These are phyloP conservation scores for Epicauta chinensis DNA, from an alignment of 1,140 invertebrate species.

Conservation along the genomic window DNA sequence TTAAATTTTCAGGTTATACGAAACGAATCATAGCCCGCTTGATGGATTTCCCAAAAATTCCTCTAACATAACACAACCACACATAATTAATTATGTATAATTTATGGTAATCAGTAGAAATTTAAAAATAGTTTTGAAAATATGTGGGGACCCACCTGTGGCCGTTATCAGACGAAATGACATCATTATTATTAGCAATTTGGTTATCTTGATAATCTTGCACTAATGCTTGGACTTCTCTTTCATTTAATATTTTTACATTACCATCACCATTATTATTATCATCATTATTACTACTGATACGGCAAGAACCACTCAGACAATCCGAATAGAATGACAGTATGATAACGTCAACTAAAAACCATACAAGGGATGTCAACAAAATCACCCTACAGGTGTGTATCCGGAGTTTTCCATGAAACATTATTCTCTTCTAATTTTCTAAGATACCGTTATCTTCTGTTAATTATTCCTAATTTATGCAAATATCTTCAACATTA, in stretches of 20 bases:
- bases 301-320: conserved; percentile 61
- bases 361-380: conserved; percentile 92
- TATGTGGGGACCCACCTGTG: conserved; percentile 4
- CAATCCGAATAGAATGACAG: conserved; percentile 93
- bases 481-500: no score
- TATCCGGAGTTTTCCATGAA: conserved; percentile 79
- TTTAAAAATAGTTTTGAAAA: background rate
- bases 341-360: conserved; percentile 85
- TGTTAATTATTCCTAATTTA: no score
- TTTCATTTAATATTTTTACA: background rate
- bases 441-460: no score
- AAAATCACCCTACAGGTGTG: conserved; percentile 93
- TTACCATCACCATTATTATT: conserved; percentile 1
- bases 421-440: conserved; percentile 53
- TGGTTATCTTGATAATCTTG: background rate
- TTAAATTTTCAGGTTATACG: no score
- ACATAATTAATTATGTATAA: no score
- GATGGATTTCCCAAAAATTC: background rate
- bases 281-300: background rate
- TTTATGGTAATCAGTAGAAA: no score
- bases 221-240: background rate
- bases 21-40: no score
- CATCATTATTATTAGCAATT: background rate
- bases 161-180: background rate
- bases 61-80: no score